phyloP scores from a whole-genome alignment of 2,113 vertebrate genomes.

The Cyphomyrus plagiostoma region DNA sequence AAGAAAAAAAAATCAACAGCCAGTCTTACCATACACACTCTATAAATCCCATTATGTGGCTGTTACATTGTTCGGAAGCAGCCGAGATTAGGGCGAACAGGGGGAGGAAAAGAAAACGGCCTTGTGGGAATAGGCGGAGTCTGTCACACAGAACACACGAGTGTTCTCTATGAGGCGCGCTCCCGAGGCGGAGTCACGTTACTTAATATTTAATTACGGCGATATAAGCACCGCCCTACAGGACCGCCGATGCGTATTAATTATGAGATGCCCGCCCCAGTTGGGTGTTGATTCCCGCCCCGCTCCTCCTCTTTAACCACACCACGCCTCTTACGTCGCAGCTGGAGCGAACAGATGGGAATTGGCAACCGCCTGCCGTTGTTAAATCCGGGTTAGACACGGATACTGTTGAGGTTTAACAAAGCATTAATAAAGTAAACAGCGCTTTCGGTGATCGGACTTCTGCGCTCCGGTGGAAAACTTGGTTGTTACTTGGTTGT shows the following conservation, averaged over 20 bases:
- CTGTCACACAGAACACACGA: conserved; percentile 12
- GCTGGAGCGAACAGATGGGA: conserved; percentile 41
- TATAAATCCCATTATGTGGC: conserved; percentile 36
- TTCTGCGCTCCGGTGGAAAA: background rate
- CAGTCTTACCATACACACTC: conserved; percentile 22
- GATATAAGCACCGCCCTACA: conserved; percentile 14
- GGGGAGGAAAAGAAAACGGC: background rate
- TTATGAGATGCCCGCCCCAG: conserved; percentile 12
- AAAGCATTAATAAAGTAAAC: conserved; percentile 33
- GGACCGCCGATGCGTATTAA: conserved; percentile 13
- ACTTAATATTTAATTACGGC: conserved; percentile 34
- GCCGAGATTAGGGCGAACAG: conserved; percentile 28
- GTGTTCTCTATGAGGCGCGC: conserved; percentile 16
- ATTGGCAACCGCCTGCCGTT: conserved; percentile 30
- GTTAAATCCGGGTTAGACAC: conserved; percentile 37
- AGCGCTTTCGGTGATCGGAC: conserved; percentile 7
- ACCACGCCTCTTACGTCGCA: conserved; percentile 27
- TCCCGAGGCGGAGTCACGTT: conserved; percentile 25
- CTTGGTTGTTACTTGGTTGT: background rate
- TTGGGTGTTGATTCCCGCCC: background rate
- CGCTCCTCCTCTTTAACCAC: background rate
- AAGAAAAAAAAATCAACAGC: conserved; percentile 13
- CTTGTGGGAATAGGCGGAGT: conserved; percentile 29
- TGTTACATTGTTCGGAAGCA: conserved; percentile 36
- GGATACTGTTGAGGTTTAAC: conserved; percentile 36